phyloP scores from a whole-genome alignment of 2,797 vertebrate genomes.

The Hemitrygon akajei region DNA sequence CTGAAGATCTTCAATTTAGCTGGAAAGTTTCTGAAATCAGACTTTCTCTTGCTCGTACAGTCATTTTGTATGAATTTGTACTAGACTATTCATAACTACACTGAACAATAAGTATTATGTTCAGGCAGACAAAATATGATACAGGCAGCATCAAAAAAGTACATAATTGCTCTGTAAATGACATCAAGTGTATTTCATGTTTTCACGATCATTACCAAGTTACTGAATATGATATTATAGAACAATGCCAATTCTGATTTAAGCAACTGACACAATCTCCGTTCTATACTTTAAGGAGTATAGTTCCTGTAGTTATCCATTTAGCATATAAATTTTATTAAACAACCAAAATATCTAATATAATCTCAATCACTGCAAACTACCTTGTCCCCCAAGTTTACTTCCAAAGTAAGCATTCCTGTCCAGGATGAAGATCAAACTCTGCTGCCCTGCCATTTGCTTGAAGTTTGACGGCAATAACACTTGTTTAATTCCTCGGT shows the following conservation, averaged over 20 bases:
- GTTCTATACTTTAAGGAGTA: background rate
- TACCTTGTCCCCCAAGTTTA: background rate
- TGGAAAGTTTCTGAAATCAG: background rate
- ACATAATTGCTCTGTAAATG: conserved; percentile 30
- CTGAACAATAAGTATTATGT: conserved; percentile 26
- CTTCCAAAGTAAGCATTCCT: background rate
- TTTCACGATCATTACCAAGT: conserved; percentile 21
- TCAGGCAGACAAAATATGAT: conserved; percentile 31
- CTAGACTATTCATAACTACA: background rate
- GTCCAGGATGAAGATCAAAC: background rate
- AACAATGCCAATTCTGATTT: conserved; percentile 16
- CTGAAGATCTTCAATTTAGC: background rate
- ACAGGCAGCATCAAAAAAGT: conserved; percentile 6
- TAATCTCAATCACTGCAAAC: background rate
- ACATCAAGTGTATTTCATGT: conserved; percentile 19
- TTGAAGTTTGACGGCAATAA: background rate
- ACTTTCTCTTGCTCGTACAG: background rate
- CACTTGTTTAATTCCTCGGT: background rate
- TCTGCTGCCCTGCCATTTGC: background rate
- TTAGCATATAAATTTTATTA: background rate
- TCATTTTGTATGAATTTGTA: background rate
- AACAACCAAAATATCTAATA: conserved; percentile 5
- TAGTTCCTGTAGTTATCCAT: background rate
- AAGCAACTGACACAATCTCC: background rate
- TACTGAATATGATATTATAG: conserved; percentile 32